phyloP scores from a whole-genome alignment of 1,140 invertebrate genomes.

The Arctopsyche grandis region DNA sequence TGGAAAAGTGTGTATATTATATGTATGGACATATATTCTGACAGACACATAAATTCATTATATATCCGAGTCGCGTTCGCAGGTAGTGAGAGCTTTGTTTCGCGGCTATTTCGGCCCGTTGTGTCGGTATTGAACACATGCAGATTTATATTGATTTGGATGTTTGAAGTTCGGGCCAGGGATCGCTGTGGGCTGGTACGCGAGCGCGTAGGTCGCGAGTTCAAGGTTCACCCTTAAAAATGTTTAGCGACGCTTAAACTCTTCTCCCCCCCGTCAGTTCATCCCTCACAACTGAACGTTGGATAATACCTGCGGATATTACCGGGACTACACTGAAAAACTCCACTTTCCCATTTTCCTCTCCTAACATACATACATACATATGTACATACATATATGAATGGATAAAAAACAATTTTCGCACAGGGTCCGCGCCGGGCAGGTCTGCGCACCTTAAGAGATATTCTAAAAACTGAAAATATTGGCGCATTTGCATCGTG shows the following conservation, averaged over 20 bases:
- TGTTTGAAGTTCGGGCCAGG: neutral
- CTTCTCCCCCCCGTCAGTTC: neutral
- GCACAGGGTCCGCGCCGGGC: neutral
- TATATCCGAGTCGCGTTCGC: no score
- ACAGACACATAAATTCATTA: no score
- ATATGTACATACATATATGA: neutral
- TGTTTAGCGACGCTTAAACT: neutral
- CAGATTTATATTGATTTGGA: constrained; percentile 5
- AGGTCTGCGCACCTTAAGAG: neutral
- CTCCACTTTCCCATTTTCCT: neutral
- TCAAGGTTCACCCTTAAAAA: neutral
- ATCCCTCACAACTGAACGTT: neutral
- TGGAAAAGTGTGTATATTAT: neutral
- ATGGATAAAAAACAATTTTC: neutral
- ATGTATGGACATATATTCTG: neutral
- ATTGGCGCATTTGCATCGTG: neutral
- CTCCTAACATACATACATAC: no score
- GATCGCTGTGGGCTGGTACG: neutral
- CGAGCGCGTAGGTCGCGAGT: neutral
- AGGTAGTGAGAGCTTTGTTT: no score
- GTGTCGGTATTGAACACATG: neutral
- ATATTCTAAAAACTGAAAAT: neutral
- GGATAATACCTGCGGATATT: neutral
- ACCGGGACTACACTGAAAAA: neutral
- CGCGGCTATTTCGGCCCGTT: no score